Evolutionary conservation across 2,113 vertebrate species (phyloP).

Genomic region (Poeciliopsis prolifica): DNA sequence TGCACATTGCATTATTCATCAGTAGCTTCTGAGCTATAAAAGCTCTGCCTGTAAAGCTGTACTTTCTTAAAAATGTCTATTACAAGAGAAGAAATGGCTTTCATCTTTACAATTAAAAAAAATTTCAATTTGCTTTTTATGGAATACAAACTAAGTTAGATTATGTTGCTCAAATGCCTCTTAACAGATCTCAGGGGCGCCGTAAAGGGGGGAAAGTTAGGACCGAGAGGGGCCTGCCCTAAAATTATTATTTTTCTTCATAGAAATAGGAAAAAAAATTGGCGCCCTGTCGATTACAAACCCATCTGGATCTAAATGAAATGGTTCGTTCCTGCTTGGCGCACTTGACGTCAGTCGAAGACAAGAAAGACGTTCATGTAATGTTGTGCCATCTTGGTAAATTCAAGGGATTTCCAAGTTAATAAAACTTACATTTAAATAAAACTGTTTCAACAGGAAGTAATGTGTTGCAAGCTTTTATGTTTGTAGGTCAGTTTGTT

Average conservation of each 20-base stretch:
- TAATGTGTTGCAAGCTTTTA: background rate
- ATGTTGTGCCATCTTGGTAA: too few species aligned
- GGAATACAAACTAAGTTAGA: background rate
- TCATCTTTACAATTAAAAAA: background rate
- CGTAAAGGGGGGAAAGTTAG: too few species aligned
- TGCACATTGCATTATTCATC: conserved; percentile 16
- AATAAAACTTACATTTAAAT: background rate
- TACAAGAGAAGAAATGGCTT: background rate
- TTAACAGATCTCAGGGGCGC: too few species aligned
- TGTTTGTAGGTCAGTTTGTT: background rate
- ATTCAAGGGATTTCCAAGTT: background rate
- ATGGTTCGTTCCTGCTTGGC: too few species aligned
- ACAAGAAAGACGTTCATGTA: too few species aligned
- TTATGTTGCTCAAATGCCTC: background rate
- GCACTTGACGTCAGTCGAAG: too few species aligned
- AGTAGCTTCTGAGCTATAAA: conserved; percentile 5
- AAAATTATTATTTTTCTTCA: too few species aligned
- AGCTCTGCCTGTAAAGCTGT: conserved; percentile 6
- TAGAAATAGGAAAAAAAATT: too few species aligned
- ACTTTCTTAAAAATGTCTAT: background rate
- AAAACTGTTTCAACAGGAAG: background rate
- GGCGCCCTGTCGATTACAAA: too few species aligned
- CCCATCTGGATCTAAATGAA: too few species aligned
- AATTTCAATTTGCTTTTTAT: background rate
- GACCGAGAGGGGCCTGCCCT: too few species aligned